Percentiles rank a stretch among this genome's conserved stretches.
These are phyloP conservation scores for Lysiphlebus fabarum DNA, from an alignment of 1,140 invertebrate genomes.

Conservation along the genomic window DNA sequence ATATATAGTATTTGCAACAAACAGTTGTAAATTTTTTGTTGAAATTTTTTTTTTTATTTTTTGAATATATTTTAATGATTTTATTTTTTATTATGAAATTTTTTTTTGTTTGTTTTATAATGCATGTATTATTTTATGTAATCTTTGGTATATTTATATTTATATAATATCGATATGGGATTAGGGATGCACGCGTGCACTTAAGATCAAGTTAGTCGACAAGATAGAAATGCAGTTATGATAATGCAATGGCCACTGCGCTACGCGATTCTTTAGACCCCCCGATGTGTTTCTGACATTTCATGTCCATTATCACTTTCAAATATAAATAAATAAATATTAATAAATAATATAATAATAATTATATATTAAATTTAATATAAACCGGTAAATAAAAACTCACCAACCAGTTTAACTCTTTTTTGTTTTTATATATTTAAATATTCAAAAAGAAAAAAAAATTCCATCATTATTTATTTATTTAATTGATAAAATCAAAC, in stretches of 20 bases:
- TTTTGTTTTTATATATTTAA: no score
- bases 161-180: slow-evolving; percentile 39
- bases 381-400: no score
- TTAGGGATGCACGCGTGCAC: slow-evolving; percentile 33
- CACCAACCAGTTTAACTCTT: no score
- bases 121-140: no score
- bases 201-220: slow-evolving; percentile 31
- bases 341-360: no score
- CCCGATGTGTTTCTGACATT: no score
- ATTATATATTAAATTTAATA: no score
- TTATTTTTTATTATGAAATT: no score
- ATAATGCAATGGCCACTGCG: slow-evolving; percentile 53
- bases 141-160: neutral
- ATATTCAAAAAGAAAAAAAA: no score
- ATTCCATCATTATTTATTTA: no score
- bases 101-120: no score
- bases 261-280: slow-evolving; percentile 38
- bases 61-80: slow-evolving; percentile 22
- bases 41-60: neutral
- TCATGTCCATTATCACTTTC: neutral
- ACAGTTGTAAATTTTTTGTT: neutral
- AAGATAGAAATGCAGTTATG: slow-evolving; percentile 49
- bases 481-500: no score
- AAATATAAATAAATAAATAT: neutral
- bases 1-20: neutral